These are phyloP conservation scores for Psammodynastes pulverulentus DNA, from an alignment of 2,113 vertebrate species.

Conservation along the genomic window DNA sequence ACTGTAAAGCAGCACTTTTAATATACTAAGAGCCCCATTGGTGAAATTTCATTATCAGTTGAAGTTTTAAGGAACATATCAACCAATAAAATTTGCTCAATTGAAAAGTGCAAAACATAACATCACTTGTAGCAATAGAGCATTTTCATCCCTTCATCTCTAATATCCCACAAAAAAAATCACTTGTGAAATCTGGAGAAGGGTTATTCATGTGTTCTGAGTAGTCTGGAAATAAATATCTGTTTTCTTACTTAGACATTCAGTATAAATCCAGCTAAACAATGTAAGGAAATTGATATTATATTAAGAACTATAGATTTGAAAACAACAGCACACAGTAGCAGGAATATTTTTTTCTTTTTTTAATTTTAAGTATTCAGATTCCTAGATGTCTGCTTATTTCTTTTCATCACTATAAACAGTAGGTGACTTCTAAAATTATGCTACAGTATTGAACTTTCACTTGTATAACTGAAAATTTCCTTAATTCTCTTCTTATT, in stretches of 20 bases:
- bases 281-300: not conserved
- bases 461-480: not conserved
- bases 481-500: not conserved
- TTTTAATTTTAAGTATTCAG: not conserved
- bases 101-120: not conserved
- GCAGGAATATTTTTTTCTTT: not conserved
- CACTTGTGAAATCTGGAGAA: not conserved
- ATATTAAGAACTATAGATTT: not conserved
- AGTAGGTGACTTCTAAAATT: not conserved
- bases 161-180: not conserved
- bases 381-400: too few relatives aligned
- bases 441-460: not conserved
- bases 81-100: not conserved
- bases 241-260: not conserved
- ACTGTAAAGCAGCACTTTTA: not conserved
- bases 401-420: not conserved
- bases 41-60: not conserved
- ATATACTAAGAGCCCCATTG: not conserved
- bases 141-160: not conserved
- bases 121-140: not conserved
- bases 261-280: not conserved
- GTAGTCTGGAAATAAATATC: not conserved
- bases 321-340: not conserved
- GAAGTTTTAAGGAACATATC: not conserved
- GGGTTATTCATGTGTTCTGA: not conserved